phyloP scores from a whole-genome alignment of 2,113 vertebrate genomes.

The Syngnathus typhle region DNA sequence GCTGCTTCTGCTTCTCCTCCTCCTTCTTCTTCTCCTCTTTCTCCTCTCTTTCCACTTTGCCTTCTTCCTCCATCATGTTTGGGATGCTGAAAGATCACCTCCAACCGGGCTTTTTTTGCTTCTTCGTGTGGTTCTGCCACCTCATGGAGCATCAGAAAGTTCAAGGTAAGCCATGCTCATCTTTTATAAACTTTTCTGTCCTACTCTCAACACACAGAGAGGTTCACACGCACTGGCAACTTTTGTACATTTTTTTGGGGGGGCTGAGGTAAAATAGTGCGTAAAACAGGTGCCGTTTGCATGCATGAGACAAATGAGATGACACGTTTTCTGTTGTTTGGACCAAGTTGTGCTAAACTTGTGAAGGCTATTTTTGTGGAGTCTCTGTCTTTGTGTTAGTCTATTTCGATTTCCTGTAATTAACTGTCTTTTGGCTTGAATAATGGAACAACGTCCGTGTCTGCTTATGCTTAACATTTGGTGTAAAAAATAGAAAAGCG shows the following conservation, averaged over 20 bases:
- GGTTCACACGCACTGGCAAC: slow-evolving; percentile 29
- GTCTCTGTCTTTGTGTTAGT: neutral
- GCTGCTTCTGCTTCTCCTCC: neutral
- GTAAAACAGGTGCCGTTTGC: slow-evolving; percentile 61
- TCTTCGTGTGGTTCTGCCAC: slow-evolving; percentile 85
- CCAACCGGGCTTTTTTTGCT: slow-evolving; percentile 82
- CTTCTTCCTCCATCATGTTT: slow-evolving; percentile 61
- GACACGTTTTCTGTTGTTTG: slow-evolving; percentile 39
- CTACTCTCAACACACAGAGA: neutral
- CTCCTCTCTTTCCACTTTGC: slow-evolving; percentile 51
- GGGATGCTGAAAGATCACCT: slow-evolving; percentile 87
- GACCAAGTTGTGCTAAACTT: neutral
- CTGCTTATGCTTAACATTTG: neutral
- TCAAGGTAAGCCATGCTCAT: slow-evolving; percentile 80
- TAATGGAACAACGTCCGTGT: neutral
- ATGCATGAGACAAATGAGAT: slow-evolving; percentile 22
- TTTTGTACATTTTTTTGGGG: neutral
- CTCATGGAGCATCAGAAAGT: slow-evolving; percentile 91
- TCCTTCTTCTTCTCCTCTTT: neutral
- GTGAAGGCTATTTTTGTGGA: neutral
- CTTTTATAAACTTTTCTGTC: slow-evolving; percentile 32
- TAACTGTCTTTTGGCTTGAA: neutral
- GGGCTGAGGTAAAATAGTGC: slow-evolving; percentile 32
- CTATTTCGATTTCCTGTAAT: no score
- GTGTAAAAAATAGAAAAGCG: neutral